Base-by-base conservation (phyloP, 2,888 invertebrate genomes). In the Andrena camellia region DNA sequence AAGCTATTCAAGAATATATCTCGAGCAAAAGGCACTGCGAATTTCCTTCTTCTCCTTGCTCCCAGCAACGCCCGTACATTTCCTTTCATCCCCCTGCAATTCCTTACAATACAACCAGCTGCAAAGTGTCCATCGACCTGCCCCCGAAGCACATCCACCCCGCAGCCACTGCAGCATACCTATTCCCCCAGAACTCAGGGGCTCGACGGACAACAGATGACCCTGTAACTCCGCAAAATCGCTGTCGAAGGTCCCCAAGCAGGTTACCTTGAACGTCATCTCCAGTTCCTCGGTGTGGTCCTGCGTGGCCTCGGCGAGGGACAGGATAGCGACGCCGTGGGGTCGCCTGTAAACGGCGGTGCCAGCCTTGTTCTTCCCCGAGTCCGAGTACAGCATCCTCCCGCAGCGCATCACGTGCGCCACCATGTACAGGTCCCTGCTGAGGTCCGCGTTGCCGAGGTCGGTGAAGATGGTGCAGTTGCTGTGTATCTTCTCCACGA, bases 321-420 rank as follows among this genome's bases (percentile, higher is more conserved):
- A 96, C 81, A 98, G 94, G 0, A 97, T 97, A 2, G 98, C 98
- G 57, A 98, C 97, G 0, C 98, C 99, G 90, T 98, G 96, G 0
- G 99, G 99, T 82, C 98, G 95, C 80, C 97, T 95, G 75, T 97
- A 97, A 63, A 94, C 93, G 83, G 86, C 94, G 88, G 84, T 95
- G 81, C 92, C 93, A 4, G 93, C 94, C 94, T 94, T 94, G 74
- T 94, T 94, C 67, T 94, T 93, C 0, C 93, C 90, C 1, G 95
- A 95, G 57, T 96, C 96, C 1, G 96, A 96, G 63, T 96, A 96
- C 20, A 97, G 95, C 96, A 98, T 98, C 90, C 97, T 96, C 1
- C 99, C 99, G 72, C 98, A 97, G 69, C 99, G 96, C 95, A 98
- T 97, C 64, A 99, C 97, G 94, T 98, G 98, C 84, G 98, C 98